Evolutionary conservation across 2,888 invertebrate genomes (phyloP).

Genomic region (Desoria tigrina): DNA sequence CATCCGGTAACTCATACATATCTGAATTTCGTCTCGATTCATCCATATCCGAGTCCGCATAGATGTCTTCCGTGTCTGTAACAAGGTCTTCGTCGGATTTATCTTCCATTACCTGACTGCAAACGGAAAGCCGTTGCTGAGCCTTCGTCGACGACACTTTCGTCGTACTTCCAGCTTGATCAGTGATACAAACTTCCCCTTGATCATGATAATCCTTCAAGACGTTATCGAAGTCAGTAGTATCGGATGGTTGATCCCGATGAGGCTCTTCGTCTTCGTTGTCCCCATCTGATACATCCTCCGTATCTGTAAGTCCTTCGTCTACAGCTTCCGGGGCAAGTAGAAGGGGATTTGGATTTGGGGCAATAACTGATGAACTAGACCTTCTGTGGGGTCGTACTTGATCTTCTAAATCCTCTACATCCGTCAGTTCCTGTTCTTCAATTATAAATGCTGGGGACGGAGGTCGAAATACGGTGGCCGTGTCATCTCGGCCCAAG

Average conservation of each 20-base stretch:
- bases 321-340: constrained; percentile 12
- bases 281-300: constrained; percentile 44
- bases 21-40: constrained; percentile 2
- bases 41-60: constrained; percentile 25
- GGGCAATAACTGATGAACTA: constrained; percentile 7
- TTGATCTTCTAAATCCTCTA: constrained; percentile 59
- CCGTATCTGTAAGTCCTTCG: constrained; percentile 46
- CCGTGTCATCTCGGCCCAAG: background rate
- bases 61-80: constrained; percentile 34
- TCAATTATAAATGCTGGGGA: constrained; percentile 51
- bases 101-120: no score
- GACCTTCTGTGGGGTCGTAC: background rate
- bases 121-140: no score
- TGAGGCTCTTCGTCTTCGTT: constrained; percentile 14
- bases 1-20: background rate
- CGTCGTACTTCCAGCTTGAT: constrained; percentile 39
- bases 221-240: constrained; percentile 26
- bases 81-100: constrained; percentile 1
- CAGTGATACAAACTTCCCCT: constrained; percentile 40
- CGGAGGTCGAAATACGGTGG: constrained; percentile 33
- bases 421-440: constrained; percentile 61
- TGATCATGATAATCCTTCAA: constrained; percentile 35
- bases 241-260: constrained; percentile 8
- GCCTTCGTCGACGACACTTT: no score
- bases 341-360: background rate